Evolutionary conservation across 2,797 vertebrate species (phyloP).

Genomic region (Silurus aristotelis): DNA sequence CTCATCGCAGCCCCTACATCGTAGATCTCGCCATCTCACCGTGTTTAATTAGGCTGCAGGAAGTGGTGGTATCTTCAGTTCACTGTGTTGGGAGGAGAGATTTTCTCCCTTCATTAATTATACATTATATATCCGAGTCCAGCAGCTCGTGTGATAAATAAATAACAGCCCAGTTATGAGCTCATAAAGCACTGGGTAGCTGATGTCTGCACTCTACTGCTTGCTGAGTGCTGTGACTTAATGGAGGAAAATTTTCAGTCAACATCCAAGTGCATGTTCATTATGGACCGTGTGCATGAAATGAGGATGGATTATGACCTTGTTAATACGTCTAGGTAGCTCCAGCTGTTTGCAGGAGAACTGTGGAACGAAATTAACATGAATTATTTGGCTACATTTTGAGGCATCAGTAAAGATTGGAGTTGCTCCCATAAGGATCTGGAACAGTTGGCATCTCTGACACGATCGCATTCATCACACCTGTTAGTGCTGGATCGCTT

Average conservation of each 20-base stretch:
- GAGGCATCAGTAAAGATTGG: conserved; percentile 62
- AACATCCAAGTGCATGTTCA: conserved; percentile 21
- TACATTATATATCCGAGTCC: conserved; percentile 54
- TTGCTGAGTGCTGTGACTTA: conserved; percentile 30
- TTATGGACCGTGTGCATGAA: conserved; percentile 13
- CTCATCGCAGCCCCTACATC: not conserved
- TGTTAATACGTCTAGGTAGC: conserved; percentile 21
- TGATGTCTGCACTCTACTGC: conserved; percentile 18
- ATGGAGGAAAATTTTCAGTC: conserved; percentile 24
- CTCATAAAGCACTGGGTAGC: conserved; percentile 38
- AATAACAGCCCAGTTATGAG: conserved; percentile 59
- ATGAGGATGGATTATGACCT: conserved; percentile 14
- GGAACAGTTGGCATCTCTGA: conserved; percentile 70
- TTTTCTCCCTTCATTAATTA: conserved; percentile 66
- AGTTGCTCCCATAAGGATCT: conserved; percentile 49
- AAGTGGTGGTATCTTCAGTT: conserved; percentile 46
- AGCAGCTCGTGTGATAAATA: conserved; percentile 50
- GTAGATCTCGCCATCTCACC: conserved; percentile 24
- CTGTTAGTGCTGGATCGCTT: conserved; percentile 57
- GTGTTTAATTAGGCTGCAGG: conserved; percentile 60
- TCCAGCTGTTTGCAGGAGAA: not conserved
- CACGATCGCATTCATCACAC: conserved; percentile 70
- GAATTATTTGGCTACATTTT: conserved; percentile 59
- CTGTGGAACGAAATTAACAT: conserved; percentile 44
- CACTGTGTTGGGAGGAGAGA: conserved; percentile 43